Evolutionary conservation across 2,888 invertebrate genomes (phyloP).

Genomic region (Plusia festucae): DNA sequence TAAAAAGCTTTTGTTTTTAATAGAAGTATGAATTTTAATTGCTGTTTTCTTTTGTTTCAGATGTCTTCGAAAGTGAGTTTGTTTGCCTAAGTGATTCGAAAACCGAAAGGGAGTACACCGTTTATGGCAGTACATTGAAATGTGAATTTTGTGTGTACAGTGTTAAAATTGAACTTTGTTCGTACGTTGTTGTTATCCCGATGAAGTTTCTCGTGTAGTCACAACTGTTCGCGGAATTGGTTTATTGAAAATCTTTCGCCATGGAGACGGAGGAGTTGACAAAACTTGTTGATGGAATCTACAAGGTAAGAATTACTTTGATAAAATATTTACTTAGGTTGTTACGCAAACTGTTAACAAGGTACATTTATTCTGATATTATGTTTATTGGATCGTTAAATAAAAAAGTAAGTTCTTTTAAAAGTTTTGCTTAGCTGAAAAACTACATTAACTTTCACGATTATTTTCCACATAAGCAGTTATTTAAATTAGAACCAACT

Average conservation of each 20-base stretch:
- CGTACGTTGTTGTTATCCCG: conserved; percentile 74
- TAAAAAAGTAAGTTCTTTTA: conserved; percentile 1
- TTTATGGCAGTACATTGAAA: conserved; percentile 77
- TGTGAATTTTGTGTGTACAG: conserved; percentile 84
- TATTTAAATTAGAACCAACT: neutral
- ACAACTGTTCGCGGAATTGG: conserved; percentile 69
- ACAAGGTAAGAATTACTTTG: conserved; percentile 91
- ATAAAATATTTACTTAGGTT: conserved; percentile 18
- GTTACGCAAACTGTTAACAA: conserved; percentile 7
- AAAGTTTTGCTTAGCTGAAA: neutral
- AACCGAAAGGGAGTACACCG: conserved; percentile 65
- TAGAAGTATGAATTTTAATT: conserved; percentile 52
- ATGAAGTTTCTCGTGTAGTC: conserved; percentile 86
- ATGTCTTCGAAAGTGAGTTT: conserved; percentile 81
- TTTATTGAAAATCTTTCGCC: conserved; percentile 78
- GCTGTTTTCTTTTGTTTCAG: conserved; percentile 83
- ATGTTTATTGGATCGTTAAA: neutral
- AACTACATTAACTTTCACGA: conserved; percentile 4
- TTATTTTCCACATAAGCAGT: conserved; percentile 1
- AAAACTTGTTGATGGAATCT: conserved; percentile 96
- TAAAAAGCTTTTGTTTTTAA: conserved; percentile 12
- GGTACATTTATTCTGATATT: neutral
- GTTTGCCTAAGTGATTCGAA: conserved; percentile 78
- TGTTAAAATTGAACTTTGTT: conserved; percentile 80
- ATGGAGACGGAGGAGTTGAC: conserved; percentile 97